Evolutionary conservation across 2,113 vertebrate genomes (phyloP).

Genomic region (Gymnarchus niloticus): DNA sequence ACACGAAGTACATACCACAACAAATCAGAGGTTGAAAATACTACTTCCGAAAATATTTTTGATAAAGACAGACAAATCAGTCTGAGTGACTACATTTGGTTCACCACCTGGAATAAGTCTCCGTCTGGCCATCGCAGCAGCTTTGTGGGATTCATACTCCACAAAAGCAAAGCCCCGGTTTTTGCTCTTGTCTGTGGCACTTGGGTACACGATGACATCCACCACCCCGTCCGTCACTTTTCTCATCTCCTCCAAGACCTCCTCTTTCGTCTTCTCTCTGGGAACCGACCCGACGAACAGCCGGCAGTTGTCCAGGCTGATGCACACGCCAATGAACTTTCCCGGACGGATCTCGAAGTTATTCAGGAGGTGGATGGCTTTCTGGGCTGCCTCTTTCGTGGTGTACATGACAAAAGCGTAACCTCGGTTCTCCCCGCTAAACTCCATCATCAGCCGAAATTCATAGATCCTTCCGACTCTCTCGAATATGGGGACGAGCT

Average conservation of each 20-base stretch:
- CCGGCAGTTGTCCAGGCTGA: constrained; percentile 90
- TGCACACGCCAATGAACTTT: constrained; percentile 87
- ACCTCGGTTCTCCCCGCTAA: constrained; percentile 91
- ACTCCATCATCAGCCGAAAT: constrained; percentile 96
- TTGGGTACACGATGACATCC: constrained; percentile 89
- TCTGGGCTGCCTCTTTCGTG: constrained; percentile 78
- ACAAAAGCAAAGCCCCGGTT: constrained; percentile 95
- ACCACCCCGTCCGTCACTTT: constrained; percentile 88
- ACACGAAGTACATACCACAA: neutral
- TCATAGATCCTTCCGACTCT: constrained; percentile 84
- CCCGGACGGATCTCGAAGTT: constrained; percentile 86
- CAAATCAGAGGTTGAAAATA: neutral
- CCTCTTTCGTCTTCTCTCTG: constrained; percentile 86
- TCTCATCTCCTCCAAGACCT: constrained; percentile 89
- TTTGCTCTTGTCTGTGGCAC: constrained; percentile 76
- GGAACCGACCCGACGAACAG: constrained; percentile 92
- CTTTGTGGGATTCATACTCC: constrained; percentile 91
- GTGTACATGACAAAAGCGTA: constrained; percentile 96
- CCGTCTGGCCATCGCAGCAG: constrained; percentile 87
- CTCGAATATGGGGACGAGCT: constrained; percentile 87
- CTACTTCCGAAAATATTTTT: neutral
- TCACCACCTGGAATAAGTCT: constrained; percentile 79
- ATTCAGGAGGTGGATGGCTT: constrained; percentile 82
- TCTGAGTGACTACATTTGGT: neutral
- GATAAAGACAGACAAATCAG: neutral